Base-by-base conservation (phyloP, 1,140 invertebrate species). In the Drosophila nannoptera region DNA sequence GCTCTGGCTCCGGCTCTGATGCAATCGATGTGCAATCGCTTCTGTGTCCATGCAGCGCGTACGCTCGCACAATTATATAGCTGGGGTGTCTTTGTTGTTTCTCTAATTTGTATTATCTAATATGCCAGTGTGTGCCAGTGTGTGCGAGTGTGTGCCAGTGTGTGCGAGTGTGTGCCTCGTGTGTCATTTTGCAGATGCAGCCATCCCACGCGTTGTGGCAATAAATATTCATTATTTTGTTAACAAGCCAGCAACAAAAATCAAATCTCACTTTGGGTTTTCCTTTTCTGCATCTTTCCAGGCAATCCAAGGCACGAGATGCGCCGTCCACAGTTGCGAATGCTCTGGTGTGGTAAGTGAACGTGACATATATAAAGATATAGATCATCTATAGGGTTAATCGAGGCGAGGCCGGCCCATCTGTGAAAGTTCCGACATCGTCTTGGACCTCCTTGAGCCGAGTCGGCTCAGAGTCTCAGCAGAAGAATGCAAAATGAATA, bases 171-270 rank as follows among this genome's bases (percentile, higher is more conserved):
- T 9, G 42, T 31, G 54, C n/a, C 31, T 36, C 14, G 66, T 64
- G 65, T 77, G 75, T 75, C 63, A 75, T 59, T 53, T 62, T 63
- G 50, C 48, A n/a, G n/a, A 46, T 63, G 66, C 58, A 12, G 78
- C 48, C 75, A 63, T 83, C 78, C 71, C 76, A 78, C 78, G 76
- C 66, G 64, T 50, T 84, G 65, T 50, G 55, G 80, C 48, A 84
- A 84, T 84, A 83, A 83, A 84, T 84, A 84, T 84, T 82, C 67
- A 83, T 83, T 77, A 71, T 83, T 82, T 81, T 71, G 52, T 59
- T 78, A 75, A 78, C 60, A 67, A 72, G 67, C 67, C 9, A 40
- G 31, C 40, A 59, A 60, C n/a, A 7, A 45, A 56, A 32, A 49
- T 43, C 71, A 73, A 75, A 50, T 22, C 36, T 46, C 8, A 29